Evolutionary conservation across 2,797 vertebrate genomes (phyloP), one percentile per base, ranked within the genome.

Genomic region (Lacerta viridis): DNA sequence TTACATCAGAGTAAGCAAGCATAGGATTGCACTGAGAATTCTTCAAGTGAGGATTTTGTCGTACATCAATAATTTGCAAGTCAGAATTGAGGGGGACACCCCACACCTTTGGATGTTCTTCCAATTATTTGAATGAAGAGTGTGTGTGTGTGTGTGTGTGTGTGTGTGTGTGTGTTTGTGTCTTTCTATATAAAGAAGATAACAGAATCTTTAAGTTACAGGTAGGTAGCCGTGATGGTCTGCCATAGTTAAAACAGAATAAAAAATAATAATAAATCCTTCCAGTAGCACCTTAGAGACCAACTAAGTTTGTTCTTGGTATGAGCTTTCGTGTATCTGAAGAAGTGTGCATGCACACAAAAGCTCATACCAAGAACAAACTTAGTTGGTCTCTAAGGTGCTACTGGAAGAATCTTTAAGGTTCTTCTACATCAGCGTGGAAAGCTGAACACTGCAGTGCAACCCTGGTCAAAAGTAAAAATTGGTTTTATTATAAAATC

Each of bases 71-170:
- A 68, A 6, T 8, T 43, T 86, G 59, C 61, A 78, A 77, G 5
- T 43, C 39, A 11, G 18, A 78, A 68, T 36, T 8, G 13, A 4
- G 13, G 11, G 3, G 3, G 13, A 1, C 3, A 1, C 1, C 3
- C 3, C 13, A 55, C 46, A 11, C 3, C 1, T 55, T 83, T 80
- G 39, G 1, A 20, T 83, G 15, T n/a, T 83, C 39, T 69, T 9
- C n/a, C 6, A 25, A 43, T 39, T 25, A 61, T 33, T 20, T 61
- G 55, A 20, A 23, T 71, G 18, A 20, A 20, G 33, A 1, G 33
- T 33, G 33, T 33, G 33, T 33, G 33, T 33, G 33, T 33, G 33
- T 33, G 33, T 33, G 33, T 33, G 33, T 33, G 33, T 33, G 33
- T 33, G 33, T 33, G 33, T 33, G 33, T 33, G n/a, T 61, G 6